phyloP scores from a whole-genome alignment of 1,140 invertebrate species.

The Camponotus pennsylvanicus region DNA sequence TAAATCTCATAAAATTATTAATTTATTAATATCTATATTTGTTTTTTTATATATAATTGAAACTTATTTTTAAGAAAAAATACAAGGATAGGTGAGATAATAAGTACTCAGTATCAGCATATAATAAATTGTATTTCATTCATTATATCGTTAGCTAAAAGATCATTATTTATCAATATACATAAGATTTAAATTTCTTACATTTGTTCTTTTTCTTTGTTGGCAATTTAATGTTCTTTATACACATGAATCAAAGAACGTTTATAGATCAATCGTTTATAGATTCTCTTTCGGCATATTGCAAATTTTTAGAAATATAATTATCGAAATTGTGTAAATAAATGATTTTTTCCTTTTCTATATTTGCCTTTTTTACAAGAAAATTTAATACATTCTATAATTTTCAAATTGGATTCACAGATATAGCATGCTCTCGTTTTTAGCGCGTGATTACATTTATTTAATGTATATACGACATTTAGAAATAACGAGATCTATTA shows the following conservation, averaged over 20 bases:
- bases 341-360: constrained; percentile 14
- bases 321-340: not conserved
- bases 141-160: constrained; percentile 50
- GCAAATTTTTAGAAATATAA: constrained; percentile 7
- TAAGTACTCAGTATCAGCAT: constrained; percentile 25
- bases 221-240: constrained; percentile 31
- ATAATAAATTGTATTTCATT: constrained; percentile 60
- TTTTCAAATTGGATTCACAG: not conserved
- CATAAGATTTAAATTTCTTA: constrained; percentile 27
- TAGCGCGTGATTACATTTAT: constrained; percentile 1
- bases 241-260: constrained; percentile 12
- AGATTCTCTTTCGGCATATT: not conserved
- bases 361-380: constrained; percentile 22
- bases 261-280: constrained; percentile 5
- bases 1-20: not conserved
- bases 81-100: constrained; percentile 26
- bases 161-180: constrained; percentile 45
- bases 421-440: constrained; percentile 16
- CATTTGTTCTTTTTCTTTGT: constrained; percentile 34
- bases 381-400: not conserved
- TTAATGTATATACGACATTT: constrained; percentile 34
- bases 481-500: constrained; percentile 47
- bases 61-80: constrained; percentile 25
- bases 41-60: not conserved
- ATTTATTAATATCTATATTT: too few species aligned